Base-by-base conservation (phyloP, 1,140 invertebrate species). In the Papilio polytes region DNA sequence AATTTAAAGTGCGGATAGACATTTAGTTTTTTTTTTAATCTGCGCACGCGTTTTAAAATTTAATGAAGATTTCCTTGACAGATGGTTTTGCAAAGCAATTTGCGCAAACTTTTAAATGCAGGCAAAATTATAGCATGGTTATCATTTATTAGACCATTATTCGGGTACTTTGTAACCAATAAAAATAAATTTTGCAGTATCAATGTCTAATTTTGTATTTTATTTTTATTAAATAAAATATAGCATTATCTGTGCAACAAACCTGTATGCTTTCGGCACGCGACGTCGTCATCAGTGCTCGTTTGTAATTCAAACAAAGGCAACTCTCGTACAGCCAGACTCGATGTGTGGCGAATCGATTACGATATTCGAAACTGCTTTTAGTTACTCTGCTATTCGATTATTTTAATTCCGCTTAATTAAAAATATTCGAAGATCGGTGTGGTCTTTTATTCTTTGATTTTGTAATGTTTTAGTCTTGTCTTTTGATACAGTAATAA, bases 291-390 rank as follows among this genome's bases (percentile, higher is more conserved):
- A 85, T 89, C 86, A 85, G 84, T 20, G 81, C 85, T 81, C 63
- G 80, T 83, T 80, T 78, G 79, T 66, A 83, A 83, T 80, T 81
- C 83, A 86, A 89, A 89, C 86, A 89, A 88, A 86, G 83, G 84
- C 84, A 83, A 84, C 80, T 81, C 80, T 76, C 76, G 73, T 79
- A 84, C 36, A 80, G 74, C 78, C 13, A 44, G 46, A 79, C 51
- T 72, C 59, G 70, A 83, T 53, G 83, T 83, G 86, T 85, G 70
- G 82, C 86, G 84, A 92, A 91, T 92, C 73, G 86, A 90, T 91
- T 92, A 83, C 80, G 78, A 80, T 22, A 63, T 82, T 73, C 82
- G 82, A 83, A 84, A 83, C 78, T 44, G 79, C 15, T 83, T 82
- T 83, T 76, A 0, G 9, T 20, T 22, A 51, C 44, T 51, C 74